phyloP scores from a whole-genome alignment of 2,888 invertebrate genomes.

The Coelinius sp. region DNA sequence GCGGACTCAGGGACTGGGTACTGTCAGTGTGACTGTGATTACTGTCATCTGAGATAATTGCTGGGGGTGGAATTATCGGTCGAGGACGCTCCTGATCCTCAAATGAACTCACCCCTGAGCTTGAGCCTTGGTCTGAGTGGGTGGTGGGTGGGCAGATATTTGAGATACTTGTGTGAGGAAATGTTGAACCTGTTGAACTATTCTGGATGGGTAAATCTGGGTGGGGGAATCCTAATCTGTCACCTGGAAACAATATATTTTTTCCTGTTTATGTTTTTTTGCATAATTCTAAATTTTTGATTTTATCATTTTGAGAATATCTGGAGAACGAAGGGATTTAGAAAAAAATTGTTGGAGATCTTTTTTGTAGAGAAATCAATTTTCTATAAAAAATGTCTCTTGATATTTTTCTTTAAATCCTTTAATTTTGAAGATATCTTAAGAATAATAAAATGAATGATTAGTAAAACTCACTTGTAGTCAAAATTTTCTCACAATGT shows the following conservation, averaged over 20 bases:
- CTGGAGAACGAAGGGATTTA: no score
- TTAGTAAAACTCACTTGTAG: slow-evolving; percentile 65
- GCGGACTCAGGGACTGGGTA: slow-evolving; percentile 68
- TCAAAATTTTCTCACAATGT: slow-evolving; percentile 80
- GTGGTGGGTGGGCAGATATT: slow-evolving; percentile 59
- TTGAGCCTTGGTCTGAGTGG: slow-evolving; percentile 66
- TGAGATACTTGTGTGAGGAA: slow-evolving; percentile 58
- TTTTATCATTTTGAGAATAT: no score
- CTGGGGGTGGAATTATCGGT: slow-evolving; percentile 67
- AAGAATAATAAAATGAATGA: neutral
- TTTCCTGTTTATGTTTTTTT: neutral
- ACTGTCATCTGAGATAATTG: slow-evolving; percentile 67
- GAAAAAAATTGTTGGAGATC: no score
- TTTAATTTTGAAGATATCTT: no score
- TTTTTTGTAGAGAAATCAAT: no score
- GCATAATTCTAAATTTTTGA: neutral
- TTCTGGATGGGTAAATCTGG: slow-evolving; percentile 61
- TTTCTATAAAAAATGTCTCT: no score
- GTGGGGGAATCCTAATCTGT: slow-evolving; percentile 68
- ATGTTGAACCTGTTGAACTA: slow-evolving; percentile 52
- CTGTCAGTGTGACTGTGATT: slow-evolving; percentile 57
- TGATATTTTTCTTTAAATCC: no score
- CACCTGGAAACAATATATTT: slow-evolving; percentile 54
- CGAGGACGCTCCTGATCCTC: slow-evolving; percentile 61
- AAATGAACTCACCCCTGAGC: slow-evolving; percentile 67